Evolutionary conservation across 1,140 invertebrate genomes (phyloP).

Genomic region (Doryteuthis pealeii): DNA sequence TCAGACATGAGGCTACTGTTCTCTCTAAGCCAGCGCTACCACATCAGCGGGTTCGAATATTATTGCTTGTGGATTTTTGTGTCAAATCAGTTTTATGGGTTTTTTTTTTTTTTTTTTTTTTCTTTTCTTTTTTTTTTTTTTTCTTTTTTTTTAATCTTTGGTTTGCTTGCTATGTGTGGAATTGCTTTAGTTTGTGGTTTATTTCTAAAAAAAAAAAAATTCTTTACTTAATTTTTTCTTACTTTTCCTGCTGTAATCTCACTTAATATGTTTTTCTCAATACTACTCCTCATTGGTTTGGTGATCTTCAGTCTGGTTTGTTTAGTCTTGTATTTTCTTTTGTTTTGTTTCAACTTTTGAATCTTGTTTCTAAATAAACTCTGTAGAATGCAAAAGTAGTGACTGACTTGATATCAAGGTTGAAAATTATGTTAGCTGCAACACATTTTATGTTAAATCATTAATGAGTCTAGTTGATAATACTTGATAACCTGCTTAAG

Average conservation of each 20-base stretch:
- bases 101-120: not conserved
- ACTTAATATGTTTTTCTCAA: not conserved
- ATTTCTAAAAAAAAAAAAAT: constrained; percentile 7
- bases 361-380: no score
- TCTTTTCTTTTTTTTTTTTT: not conserved
- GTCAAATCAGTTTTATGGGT: constrained; percentile 11
- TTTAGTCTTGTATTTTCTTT: not conserved
- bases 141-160: constrained; percentile 8
- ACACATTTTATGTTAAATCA: no score
- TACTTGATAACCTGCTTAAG: no score
- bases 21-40: constrained; percentile 2
- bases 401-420: no score
- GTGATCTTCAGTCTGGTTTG: constrained; percentile 8
- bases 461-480: no score
- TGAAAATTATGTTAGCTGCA: no score
- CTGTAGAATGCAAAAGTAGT: no score
- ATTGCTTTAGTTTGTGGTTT: constrained; percentile 9
- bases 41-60: constrained; percentile 6
- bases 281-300: constrained; percentile 6
- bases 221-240: not conserved
- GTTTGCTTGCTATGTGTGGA: constrained; percentile 10
- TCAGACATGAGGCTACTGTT: not conserved
- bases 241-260: not conserved
- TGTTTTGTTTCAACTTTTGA: no score
- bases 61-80: constrained; percentile 8